Evolutionary conservation across 2,797 vertebrate species (phyloP).

Genomic region (Acipenser oxyrinchus): DNA sequence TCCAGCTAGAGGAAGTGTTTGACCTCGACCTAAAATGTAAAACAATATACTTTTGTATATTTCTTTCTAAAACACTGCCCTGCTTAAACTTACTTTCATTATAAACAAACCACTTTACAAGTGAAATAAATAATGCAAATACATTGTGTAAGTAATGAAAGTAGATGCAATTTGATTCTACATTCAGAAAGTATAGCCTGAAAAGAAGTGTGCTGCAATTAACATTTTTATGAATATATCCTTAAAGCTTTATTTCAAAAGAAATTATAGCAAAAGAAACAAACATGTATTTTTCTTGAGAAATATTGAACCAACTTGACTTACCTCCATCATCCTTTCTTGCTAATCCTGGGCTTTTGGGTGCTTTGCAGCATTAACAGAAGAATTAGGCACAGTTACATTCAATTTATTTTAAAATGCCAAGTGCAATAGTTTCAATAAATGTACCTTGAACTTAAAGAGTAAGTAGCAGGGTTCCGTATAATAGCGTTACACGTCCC

Average conservation of each 20-base stretch:
- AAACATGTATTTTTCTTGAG: not conserved
- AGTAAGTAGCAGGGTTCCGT: no score
- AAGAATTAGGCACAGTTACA: slow-evolving; percentile 39
- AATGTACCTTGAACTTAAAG: not conserved
- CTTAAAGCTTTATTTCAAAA: not conserved
- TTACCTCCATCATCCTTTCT: slow-evolving; percentile 75
- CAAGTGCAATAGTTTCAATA: not conserved
- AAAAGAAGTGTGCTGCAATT: not conserved
- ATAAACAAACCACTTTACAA: no score
- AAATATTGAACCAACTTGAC: slow-evolving; percentile 23
- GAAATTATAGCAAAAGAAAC: not conserved
- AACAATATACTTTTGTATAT: slow-evolving; percentile 6
- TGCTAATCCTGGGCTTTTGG: slow-evolving; percentile 79
- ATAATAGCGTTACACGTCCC: no score
- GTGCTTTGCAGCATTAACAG: slow-evolving; percentile 75
- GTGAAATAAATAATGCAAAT: no score
- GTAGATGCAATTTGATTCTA: no score
- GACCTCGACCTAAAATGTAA: slow-evolving; percentile 53
- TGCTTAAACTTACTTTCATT: not conserved
- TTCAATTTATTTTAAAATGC: slow-evolving; percentile 10
- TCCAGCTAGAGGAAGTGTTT: slow-evolving; percentile 36
- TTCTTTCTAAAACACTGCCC: not conserved
- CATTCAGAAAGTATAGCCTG: not conserved
- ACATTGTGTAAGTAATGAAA: no score
- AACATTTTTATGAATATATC: no score